Base-by-base conservation (phyloP, 2,888 invertebrate genomes). In the Orthonychiurus folsomi region DNA sequence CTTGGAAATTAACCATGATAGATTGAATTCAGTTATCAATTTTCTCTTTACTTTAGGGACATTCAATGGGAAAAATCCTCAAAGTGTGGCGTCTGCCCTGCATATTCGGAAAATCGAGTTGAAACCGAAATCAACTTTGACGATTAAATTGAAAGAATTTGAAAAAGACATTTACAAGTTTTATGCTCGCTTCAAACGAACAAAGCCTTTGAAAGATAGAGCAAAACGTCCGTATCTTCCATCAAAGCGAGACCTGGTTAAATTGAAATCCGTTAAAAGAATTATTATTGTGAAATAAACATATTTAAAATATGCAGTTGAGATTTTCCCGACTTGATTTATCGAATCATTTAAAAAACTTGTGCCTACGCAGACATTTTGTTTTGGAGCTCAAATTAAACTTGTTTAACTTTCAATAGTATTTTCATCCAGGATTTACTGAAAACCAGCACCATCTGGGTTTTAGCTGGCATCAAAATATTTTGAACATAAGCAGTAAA, bases 81-180 rank as follows among this genome's bases (percentile, higher is more conserved):
- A 68, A 52, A 72, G 72, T 58, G 67, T 72, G n/a, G 72, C 72
- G 3, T 69, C 69, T n/a, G 72, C 70, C 1, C 26, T 72, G 23
- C 71, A 71, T 50, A 67, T 71, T 58, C 64, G 66, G 15, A 63
- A 65, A 2, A 23, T 71, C 5, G 60, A 65, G 50, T 54, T 71
- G 37, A 64, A 59, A n/a, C 57, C 59, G 0, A 64, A 66, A 21
- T 47, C 57, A 5, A 27, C 54, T 25, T 26, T 71, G n/a, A 18
- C 3, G 2, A 37, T 52, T 20, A 56, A 61, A 12, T 12, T 67
- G 3, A 67, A 26, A 47, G 60, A 63, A 54, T 68, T 66, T 50
- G 68, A 71, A 55, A n/a, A 50, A 1, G 68, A 69, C n/a, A 62
- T 71, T n/a, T 68, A 64, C 62, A 65, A 60, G 26, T 65, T 56